Evolutionary conservation across 2,888 invertebrate species (phyloP), one percentile per base, ranked within the genome.

Genomic region (Formica aserva): DNA sequence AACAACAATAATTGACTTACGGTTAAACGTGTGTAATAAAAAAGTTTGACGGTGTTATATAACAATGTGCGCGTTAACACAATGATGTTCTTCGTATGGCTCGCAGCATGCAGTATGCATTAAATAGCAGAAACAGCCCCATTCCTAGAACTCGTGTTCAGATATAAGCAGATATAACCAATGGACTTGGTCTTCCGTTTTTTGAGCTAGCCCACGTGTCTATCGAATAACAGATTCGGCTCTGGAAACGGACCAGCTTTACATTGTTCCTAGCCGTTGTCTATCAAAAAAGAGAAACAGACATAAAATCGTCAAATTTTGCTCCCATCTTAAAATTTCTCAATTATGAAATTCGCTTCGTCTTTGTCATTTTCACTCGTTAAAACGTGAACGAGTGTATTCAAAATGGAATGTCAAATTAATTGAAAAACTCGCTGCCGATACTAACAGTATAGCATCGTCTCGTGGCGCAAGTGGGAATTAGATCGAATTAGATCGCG

Each of bases 401-500:
- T 45, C 52, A n/a, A n/a, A n/a, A n/a, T n/a, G 5, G n/a, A 52
- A 48, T 48, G 18, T 5, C 1, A 1, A 48, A n/a, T 52, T n/a
- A 52, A 52, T 52, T 52, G 3, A 66, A 74, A 69, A 60, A 26
- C 60, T 55, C 63, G 63, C 66, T 32, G 41, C 32, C 26, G 26
- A 52, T 8, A 52, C 1, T 29, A n/a, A 65, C 52, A 35, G 35
- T 45, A 22, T 57, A 35, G 6, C 29, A 38, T 45, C 15, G n/a
- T 38, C 38, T 26, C 15, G 63, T 52, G 32, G 11, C 32, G 55
- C 41, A 75, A 83, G 82, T 57, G 76, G 67, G 69, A 52, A 52
- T n/a, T 2, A n/a, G 52, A 52, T 69, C 86, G 88, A 87, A 87
- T 85, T 90, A 29, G 82, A 89, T 88, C 78, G 86, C 86, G 87